Evolutionary conservation across 1,140 invertebrate genomes (phyloP).

Genomic region (Sycobia sp.): DNA sequence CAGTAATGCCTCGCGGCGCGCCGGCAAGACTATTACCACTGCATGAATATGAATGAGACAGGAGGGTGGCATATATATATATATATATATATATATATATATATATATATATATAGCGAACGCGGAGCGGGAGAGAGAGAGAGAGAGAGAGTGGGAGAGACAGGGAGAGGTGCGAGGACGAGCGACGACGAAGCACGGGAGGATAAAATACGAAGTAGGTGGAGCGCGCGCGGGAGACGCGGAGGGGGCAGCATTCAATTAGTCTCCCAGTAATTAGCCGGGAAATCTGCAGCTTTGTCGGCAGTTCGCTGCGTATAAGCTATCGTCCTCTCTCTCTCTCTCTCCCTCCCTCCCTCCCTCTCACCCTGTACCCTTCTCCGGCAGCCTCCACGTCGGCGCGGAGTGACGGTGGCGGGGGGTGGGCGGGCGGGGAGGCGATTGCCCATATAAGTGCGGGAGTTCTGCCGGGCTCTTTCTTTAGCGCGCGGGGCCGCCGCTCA

Average conservation of each 20-base stretch:
- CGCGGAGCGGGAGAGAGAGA: constrained; percentile 13
- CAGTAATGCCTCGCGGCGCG: constrained; percentile 53
- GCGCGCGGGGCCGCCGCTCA: no score
- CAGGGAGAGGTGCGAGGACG: not conserved
- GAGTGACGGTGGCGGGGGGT: no score
- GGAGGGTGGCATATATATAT: no score
- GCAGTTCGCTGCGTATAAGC: no score
- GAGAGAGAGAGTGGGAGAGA: constrained; percentile 9
- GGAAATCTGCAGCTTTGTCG: constrained; percentile 63
- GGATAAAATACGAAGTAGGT: constrained; percentile 28
- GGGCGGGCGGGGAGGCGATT: no score
- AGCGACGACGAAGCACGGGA: constrained; percentile 17
- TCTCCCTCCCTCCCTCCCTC: not conserved
- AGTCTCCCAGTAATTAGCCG: constrained; percentile 63
- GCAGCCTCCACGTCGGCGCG: no score
- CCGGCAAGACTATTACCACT: constrained; percentile 52
- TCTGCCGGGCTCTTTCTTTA: no score
- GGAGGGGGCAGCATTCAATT: constrained; percentile 58
- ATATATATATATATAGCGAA: no score
- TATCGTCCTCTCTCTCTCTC: no score
- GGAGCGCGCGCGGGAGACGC: constrained; percentile 6
- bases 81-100: no score
- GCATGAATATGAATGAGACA: constrained; percentile 60
- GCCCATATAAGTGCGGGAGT: no score
- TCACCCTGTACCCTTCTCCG: no score